Percentiles rank a stretch among this genome's conserved stretches.
Conservation (phyloP, 1,140 invertebrate species). For the Drosophila subobscura region DNA sequence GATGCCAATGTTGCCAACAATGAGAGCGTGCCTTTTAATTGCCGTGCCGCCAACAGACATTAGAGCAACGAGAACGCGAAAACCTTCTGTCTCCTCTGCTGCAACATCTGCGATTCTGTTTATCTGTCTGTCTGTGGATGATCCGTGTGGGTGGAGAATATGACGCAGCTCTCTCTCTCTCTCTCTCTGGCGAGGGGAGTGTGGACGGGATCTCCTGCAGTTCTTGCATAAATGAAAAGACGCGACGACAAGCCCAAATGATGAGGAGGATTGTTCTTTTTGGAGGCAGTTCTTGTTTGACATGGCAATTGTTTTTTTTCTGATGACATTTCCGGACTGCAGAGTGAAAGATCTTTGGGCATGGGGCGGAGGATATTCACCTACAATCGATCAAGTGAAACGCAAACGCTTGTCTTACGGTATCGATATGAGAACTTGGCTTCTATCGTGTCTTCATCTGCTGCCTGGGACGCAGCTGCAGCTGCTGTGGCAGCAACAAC, state of each 20-base stretch:
- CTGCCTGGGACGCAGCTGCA: constrained; percentile 5
- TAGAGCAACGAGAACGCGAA: constrained; percentile 38
- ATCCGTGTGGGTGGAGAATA: constrained; percentile 71
- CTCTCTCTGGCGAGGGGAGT: constrained; percentile 2
- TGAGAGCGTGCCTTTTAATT: constrained; percentile 77
- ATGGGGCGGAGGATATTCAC: constrained; percentile 51
- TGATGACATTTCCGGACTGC: not conserved
- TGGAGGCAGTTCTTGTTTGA: constrained; percentile 31
- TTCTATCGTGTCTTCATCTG: constrained; percentile 13
- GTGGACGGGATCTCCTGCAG: not conserved
- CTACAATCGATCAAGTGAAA: constrained; percentile 69
- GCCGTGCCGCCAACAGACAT: constrained; percentile 75
- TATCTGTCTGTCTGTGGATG: constrained; percentile 30
- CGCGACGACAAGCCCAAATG: constrained; percentile 22
- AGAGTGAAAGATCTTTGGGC: not conserved
- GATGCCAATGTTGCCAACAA: constrained; percentile 76
- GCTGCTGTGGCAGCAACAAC: constrained; percentile 46
- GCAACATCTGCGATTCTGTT: constrained; percentile 17
- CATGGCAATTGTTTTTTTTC: constrained; percentile 68
- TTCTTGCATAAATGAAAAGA: constrained; percentile 66
- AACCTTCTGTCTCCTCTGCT: constrained; percentile 11
- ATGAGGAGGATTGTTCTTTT: constrained; percentile 35
- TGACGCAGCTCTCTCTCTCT: constrained; percentile 43
- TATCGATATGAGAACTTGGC: constrained; percentile 54
- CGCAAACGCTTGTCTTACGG: constrained; percentile 63